A percentile compares a stretch with the other conserved stretches of the same genome.
Conservation (phyloP, 2,113 vertebrate species). For the Megaleporinus macrocephalus region DNA sequence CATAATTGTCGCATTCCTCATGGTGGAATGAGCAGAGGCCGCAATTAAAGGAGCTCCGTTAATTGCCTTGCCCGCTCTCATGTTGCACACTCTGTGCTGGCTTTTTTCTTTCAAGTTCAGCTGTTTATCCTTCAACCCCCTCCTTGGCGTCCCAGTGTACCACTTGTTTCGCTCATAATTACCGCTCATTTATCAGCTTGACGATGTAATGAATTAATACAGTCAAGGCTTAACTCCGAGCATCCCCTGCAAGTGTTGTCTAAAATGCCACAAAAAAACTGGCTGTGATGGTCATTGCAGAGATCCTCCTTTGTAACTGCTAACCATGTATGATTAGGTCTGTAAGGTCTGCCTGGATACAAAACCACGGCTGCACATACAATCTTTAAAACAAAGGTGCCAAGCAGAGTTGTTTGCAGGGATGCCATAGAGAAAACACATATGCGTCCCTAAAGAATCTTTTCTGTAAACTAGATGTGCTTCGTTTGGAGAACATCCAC, state of each 20-base stretch:
- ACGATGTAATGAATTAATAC: conserved; percentile 23
- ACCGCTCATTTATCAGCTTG: conserved; percentile 29
- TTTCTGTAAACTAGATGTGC: no score
- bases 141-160: conserved; percentile 18
- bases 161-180: conserved; percentile 37
- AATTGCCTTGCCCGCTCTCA: conserved; percentile 55
- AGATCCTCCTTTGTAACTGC: no score
- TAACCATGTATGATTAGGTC: no score
- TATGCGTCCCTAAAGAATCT: no score
- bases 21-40: conserved; percentile 52
- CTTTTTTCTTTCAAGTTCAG: conserved; percentile 52
- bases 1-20: conserved; percentile 61
- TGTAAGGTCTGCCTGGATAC: no score
- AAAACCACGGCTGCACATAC: background rate
- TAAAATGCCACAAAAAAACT: no score
- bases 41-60: conserved; percentile 62
- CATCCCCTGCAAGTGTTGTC: conserved; percentile 3
- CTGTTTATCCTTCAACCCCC: conserved; percentile 46
- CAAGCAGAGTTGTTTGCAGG: background rate
- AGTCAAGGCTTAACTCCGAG: conserved; percentile 17
- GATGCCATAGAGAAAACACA: no score
- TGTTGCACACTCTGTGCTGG: conserved; percentile 45
- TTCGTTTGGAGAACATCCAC: no score
- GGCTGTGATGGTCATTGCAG: no score
- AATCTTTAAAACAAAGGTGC: background rate